Evolutionary conservation across 2,797 vertebrate genomes (phyloP), one percentile per base, ranked within the genome.

Genomic region (Coilia nasus): DNA sequence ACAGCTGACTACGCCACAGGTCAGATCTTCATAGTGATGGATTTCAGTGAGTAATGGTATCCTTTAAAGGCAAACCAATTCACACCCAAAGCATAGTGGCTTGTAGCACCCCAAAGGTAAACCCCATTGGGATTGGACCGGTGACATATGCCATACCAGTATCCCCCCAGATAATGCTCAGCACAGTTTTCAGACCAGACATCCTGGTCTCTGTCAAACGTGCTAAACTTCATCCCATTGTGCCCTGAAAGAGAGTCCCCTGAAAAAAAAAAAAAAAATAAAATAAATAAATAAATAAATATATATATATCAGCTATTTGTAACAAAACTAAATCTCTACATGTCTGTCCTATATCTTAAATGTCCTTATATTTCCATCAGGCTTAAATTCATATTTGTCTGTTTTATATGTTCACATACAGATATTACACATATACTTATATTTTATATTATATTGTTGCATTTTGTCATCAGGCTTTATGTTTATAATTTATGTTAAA

Each of bases 11-110:
- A n/a, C n/a, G n/a, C n/a, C n/a, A n/a, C n/a, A n/a, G n/a, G n/a
- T n/a, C n/a, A n/a, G n/a, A 93, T 93, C 90, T 92, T 92, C 91
- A 93, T 94, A 17, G 64, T 84, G 0, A 90, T 89, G 80, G 83
- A 90, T 88, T 93, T 93, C 28, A 92, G 84, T 28, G 93, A 93
- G 81, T 90, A 87, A 2, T 88, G 83, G 0, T 86, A 50, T 0
- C 86, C 90, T 89, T 87, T 93, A 83, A 92, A 93, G 0, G 47
- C 11, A 0, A 0, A 31, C 91, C 92, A 91, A 6, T 71, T 83
- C 4, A 91, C 46, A 44, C 90, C 89, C n/a, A n/a, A n/a, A 7
- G 71, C 87, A 31, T 35, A 88, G 3, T 46, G n/a, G n/a, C n/a
- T n/a, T 1, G 87, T 87, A 21, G n/a, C n/a, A n/a, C 89, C 91